Percentiles rank a stretch among this genome's conserved stretches.
phyloP scores from a whole-genome alignment of 1,140 invertebrate genomes.

The Phymastichus coffea region DNA sequence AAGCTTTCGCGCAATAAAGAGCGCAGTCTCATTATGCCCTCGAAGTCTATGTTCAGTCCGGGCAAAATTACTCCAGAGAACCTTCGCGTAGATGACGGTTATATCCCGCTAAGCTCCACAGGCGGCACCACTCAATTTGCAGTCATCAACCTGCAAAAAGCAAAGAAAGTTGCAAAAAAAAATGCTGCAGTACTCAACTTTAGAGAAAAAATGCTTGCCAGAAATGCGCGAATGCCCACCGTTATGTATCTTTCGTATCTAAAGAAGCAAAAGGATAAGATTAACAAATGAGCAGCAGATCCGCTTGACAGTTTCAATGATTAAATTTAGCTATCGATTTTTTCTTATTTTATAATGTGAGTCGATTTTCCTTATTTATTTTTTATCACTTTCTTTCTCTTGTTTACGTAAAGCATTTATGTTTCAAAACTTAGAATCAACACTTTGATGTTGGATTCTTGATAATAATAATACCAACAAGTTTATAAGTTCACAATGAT shows the following conservation, averaged over 20 bases:
- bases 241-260: slow-evolving; percentile 35
- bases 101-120: slow-evolving; percentile 20
- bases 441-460: no score
- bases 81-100: slow-evolving; percentile 26
- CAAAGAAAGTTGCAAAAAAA: slow-evolving; percentile 22
- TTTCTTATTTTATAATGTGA: no score
- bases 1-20: not conserved
- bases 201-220: slow-evolving; percentile 35
- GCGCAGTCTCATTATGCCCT: slow-evolving; percentile 14
- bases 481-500: no score
- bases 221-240: slow-evolving; percentile 33
- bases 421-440: no score
- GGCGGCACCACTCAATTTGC: slow-evolving; percentile 38
- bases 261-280: no score
- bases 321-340: no score
- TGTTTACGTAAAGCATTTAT: no score
- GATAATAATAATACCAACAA: no score
- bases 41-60: slow-evolving; percentile 22
- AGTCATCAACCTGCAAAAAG: slow-evolving; percentile 33
- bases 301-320: no score
- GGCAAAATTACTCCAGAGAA: not conserved
- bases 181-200: slow-evolving; percentile 15
- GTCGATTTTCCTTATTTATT: no score
- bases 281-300: no score
- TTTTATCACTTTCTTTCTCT: no score